Base-by-base conservation (phyloP, 2,113 vertebrate genomes). In the Upupa epops region DNA sequence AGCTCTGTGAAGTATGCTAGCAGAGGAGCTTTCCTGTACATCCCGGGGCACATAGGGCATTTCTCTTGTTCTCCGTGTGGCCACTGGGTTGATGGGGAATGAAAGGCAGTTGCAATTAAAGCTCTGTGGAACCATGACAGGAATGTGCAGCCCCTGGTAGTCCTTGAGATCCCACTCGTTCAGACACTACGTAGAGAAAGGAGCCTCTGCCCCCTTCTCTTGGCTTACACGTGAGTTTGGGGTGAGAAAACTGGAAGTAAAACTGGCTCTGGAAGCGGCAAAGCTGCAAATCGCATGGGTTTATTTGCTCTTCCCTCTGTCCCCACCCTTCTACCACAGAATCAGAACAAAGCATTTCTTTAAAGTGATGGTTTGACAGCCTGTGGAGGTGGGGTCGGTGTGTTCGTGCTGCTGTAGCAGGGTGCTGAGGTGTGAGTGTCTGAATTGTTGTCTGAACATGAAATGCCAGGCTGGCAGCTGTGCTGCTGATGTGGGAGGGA, bases 191-290 rank as follows among this genome's bases (percentile, higher is more conserved):
- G 42, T 26, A 11, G 26, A 42, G 58, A 21, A 42, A n/a, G 59
- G 37, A 80, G 66, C 40, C 21, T 68, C 60, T 73, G 29, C 55
- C 22, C 32, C 51, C 16, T 45, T 32, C 26, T 55, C 40, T 29
- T 34, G 31, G 29, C 15, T 10, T 20, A 13, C 15, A 0, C 0
- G 1, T n/a, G 52, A 76, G 34, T 61, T 69, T 2, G 1, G 65
- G 55, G 63, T 28, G 79, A 89, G 70, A 36, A 90, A 95, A 90
- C 26, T 63, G 78, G 31, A 93, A 90, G 63, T 46, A 55, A 81
- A 75, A 58, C 37, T 91, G 0, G 0, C 19, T 78, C 22, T 65
- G 46, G 42, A 49, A 51, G 17, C 1, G 7, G 20, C 60, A 45
- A 13, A 88, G 10, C 64, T 71, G 72, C 19, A 45, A 25, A n/a